These are phyloP conservation scores for Phlogophora meticulosa DNA, from an alignment of 2,888 invertebrate species.

Conservation along the genomic window DNA sequence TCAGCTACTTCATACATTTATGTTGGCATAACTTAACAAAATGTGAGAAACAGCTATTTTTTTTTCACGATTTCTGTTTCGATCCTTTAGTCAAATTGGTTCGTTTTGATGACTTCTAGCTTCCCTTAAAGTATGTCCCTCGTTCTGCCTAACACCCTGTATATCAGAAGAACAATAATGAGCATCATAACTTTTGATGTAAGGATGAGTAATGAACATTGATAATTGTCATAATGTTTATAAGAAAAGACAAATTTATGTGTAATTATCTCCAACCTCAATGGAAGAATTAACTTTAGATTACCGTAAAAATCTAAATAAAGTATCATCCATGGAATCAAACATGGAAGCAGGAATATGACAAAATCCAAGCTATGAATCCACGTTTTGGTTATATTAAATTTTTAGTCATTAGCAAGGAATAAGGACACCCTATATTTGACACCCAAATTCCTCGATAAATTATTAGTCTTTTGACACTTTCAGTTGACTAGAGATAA, in stretches of 20 bases:
- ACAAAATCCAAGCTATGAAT: not conserved
- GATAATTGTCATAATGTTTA: slow-evolving; percentile 7
- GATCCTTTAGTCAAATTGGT: too few relatives aligned
- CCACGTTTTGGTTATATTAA: not conserved
- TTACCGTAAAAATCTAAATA: not conserved
- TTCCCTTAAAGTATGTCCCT: too few relatives aligned
- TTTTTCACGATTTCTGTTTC: too few relatives aligned
- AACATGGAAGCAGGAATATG: not conserved
- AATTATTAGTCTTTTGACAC: slow-evolving; percentile 23
- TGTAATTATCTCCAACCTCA: not conserved
- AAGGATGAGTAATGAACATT: not conserved
- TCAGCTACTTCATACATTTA: too few relatives aligned
- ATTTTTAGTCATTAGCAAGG: not conserved
- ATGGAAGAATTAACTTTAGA: not conserved
- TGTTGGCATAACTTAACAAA: too few relatives aligned
- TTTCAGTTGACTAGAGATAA: slow-evolving; percentile 22
- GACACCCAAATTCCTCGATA: not conserved
- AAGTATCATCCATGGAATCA: not conserved
- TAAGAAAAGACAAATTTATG: not conserved
- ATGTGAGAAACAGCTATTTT: too few relatives aligned
- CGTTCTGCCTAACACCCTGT: too few relatives aligned
- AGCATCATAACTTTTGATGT: not conserved
- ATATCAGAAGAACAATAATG: not conserved
- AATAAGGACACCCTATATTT: not conserved
- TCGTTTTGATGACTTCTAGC: too few relatives aligned